Percentiles rank a stretch among this genome's conserved stretches.
Conservation (phyloP, 1,140 invertebrate genomes). For the Mamestra configurata region DNA sequence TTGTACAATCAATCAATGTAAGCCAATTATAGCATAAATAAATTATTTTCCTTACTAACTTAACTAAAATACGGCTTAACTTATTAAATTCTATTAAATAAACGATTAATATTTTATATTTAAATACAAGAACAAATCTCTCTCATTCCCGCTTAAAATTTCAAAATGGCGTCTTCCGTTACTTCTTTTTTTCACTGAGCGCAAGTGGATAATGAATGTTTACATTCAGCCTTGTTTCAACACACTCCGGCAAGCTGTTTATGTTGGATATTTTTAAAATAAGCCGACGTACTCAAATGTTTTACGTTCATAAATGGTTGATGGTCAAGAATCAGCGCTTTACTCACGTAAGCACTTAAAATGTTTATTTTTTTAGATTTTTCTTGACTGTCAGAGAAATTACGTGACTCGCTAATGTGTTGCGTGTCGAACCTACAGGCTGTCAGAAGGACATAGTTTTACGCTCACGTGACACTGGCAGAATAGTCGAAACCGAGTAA, state of each 20-base stretch:
- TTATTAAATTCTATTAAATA: no score
- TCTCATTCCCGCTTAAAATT: constrained; percentile 13
- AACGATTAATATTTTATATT: no score
- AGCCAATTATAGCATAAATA: no score
- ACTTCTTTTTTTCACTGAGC: constrained; percentile 37
- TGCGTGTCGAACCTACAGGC: no score
- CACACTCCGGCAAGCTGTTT: constrained; percentile 34
- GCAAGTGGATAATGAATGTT: constrained; percentile 49
- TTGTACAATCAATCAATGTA: neutral
- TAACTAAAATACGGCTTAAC: no score
- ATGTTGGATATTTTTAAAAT: constrained; percentile 47
- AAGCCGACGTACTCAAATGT: constrained; percentile 24
- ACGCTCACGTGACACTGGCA: no score
- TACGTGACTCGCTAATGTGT: neutral
- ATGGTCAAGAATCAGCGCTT: neutral
- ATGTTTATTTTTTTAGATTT: constrained; percentile 7
- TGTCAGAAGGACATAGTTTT: no score
- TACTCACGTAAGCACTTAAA: neutral
- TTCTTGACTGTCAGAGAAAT: neutral
- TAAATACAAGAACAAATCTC: neutral
- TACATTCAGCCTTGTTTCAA: constrained; percentile 48
- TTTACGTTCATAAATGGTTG: constrained; percentile 20
- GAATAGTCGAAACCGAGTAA: no score
- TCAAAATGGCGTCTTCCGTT: constrained; percentile 45
- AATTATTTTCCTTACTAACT: no score